phyloP scores from a whole-genome alignment of 1,140 invertebrate species.

The Fopius arisanus region DNA sequence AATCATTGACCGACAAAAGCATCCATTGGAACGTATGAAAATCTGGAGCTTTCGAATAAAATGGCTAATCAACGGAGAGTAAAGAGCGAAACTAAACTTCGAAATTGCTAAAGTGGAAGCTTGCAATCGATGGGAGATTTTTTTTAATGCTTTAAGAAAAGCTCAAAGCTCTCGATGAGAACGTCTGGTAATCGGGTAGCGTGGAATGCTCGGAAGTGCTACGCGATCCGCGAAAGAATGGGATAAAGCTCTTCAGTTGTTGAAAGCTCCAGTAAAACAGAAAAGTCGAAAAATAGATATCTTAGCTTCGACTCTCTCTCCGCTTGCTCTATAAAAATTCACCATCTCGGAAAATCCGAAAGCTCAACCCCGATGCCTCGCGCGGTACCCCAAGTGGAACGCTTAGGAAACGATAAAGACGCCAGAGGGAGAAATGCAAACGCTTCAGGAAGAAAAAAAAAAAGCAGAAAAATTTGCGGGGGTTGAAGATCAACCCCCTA shows the following conservation, averaged over 20 bases:
- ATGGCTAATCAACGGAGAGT: too few relatives aligned
- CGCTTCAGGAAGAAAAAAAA: conserved; percentile 20
- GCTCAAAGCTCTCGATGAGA: conserved; percentile 20
- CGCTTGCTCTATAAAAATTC: not conserved
- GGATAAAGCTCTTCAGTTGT: not conserved
- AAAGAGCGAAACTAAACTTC: too few relatives aligned
- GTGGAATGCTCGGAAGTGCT: not conserved
- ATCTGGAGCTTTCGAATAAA: too few relatives aligned
- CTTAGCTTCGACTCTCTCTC: not conserved
- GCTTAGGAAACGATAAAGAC: conserved; percentile 41
- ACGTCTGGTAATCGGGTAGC: conserved; percentile 41
- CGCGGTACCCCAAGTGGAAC: conserved; percentile 26
- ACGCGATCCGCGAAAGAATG: not conserved
- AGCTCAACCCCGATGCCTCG: not conserved
- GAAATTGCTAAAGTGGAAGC: too few relatives aligned
- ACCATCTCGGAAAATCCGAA: not conserved
- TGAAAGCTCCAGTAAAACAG: not conserved
- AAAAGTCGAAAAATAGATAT: not conserved
- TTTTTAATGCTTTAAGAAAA: not conserved
- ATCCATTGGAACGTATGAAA: too few relatives aligned
- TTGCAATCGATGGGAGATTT: not conserved
- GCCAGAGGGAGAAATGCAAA: conserved; percentile 20
- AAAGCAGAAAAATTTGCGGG: not conserved
- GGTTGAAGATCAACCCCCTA: conserved; percentile 7
- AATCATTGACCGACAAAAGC: too few relatives aligned